phyloP scores from a whole-genome alignment of 2,888 invertebrate species.

The Kuschelorhynchus macadamiae region DNA sequence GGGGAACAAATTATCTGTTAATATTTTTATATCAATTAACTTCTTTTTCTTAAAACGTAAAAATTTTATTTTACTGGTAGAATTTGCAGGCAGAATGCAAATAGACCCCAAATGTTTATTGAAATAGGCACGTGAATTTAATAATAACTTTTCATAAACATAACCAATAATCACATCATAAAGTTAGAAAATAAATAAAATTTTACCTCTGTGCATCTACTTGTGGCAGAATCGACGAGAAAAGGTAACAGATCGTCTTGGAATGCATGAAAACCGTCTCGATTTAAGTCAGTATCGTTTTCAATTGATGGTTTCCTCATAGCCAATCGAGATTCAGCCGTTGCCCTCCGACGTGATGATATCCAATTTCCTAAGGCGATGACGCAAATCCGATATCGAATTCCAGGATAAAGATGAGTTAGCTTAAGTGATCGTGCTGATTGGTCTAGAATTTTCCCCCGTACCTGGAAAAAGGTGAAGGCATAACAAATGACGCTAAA shows the following conservation, averaged over 20 bases:
- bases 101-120: too few species aligned
- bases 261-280: slow-evolving; percentile 69
- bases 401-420: slow-evolving; percentile 82
- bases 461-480: slow-evolving; percentile 77
- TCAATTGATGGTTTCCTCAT: slow-evolving; percentile 61
- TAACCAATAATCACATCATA: too few species aligned
- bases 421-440: slow-evolving; percentile 82
- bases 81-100: too few species aligned
- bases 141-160: too few species aligned
- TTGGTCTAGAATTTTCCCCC: slow-evolving; percentile 82
- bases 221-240: slow-evolving; percentile 79
- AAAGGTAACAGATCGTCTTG: slow-evolving; percentile 72
- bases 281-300: slow-evolving; percentile 69
- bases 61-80: too few species aligned
- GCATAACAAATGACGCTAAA: too few species aligned
- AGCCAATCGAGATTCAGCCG: slow-evolving; percentile 72
- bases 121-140: too few species aligned
- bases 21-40: too few species aligned
- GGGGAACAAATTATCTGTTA: too few species aligned
- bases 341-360: slow-evolving; percentile 67
- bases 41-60: too few species aligned
- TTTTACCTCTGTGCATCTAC: slow-evolving; percentile 77
- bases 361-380: slow-evolving; percentile 86
- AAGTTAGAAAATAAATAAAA: too few species aligned
- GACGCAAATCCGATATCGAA: slow-evolving; percentile 89